Evolutionary conservation across 2,797 vertebrate species (phyloP), one percentile per base, ranked within the genome.

Genomic region (Valencia hispanica): DNA sequence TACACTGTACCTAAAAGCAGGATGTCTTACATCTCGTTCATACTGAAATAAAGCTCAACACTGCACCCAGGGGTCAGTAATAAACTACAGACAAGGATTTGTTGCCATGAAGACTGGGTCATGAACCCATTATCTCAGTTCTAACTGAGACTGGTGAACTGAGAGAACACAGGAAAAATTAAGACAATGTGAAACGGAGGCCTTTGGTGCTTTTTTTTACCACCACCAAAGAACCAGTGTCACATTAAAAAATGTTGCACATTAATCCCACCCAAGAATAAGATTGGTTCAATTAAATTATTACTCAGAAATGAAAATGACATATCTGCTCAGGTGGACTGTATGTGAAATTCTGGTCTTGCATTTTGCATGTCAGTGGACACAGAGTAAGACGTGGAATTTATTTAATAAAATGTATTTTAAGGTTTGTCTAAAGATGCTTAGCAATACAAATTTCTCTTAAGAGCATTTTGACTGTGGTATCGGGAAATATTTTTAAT

Each of bases 81-180:
- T 68, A 77, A 78, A 65, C 53, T 34, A 30, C 17, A 77, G 73
- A 70, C 74, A 68, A 57, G 12, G 41, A 75, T 69, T 41, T 83
- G 34, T 79, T 74, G 59, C 43, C 20, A 25, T 78, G 25, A 75
- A 78, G 68, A 73, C 63, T 41, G 71, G 80, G 73, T 79, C 65
- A 61, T 74, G 80, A 88, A 85, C 80, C 50, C 69, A 84, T 85
- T 83, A 85, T 59, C 73, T 73, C 77, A 59, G 53, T 83, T 72
- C 36, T 82, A 84, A 84, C 75, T 83, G 78, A 87, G 70, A 70
- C 76, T n/a, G 47, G 79, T 39, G 73, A 79, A 79, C 27, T 73
- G 63, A 82, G 72, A 51, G 75, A 50, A 53, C 59, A 14, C 12
- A 41, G 74, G 69, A 73, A 68, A 76, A 75, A 59, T 57, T 70